Evolutionary conservation across 2,888 invertebrate species (phyloP).

Genomic region (Athripsodes cinereus): DNA sequence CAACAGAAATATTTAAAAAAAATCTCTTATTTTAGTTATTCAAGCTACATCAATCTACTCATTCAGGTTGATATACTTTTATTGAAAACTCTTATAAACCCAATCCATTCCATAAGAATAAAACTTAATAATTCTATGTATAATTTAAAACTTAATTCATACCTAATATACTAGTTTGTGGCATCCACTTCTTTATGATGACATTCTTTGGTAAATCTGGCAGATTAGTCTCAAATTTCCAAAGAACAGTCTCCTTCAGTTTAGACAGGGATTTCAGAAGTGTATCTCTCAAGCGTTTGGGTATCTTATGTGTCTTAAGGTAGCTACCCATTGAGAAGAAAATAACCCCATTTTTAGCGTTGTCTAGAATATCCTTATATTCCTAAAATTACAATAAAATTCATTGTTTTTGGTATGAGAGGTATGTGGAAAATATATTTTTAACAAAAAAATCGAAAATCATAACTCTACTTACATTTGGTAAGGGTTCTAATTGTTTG

Average conservation of each 20-base stretch:
- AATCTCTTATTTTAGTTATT: too few species aligned
- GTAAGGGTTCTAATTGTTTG: conserved; percentile 10
- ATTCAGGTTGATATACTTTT: too few species aligned
- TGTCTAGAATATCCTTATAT: conserved; percentile 39
- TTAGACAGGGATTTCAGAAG: conserved; percentile 38
- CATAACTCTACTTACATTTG: conserved; percentile 13
- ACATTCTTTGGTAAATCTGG: conserved; percentile 39
- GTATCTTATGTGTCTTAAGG: conserved; percentile 37
- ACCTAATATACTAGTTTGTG: conserved; percentile 41
- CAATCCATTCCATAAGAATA: neutral
- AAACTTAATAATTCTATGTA: neutral
- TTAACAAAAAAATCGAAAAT: too few species aligned
- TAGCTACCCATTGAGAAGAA: conserved; percentile 49
- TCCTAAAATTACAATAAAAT: conserved; percentile 33
- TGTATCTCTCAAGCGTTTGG: conserved; percentile 33
- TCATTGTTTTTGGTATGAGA: neutral
- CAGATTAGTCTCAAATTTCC: conserved; percentile 42
- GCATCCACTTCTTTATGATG: conserved; percentile 40
- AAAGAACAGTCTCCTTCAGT: conserved; percentile 44
- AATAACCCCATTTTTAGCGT: conserved; percentile 41
- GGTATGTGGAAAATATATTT: neutral
- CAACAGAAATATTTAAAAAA: too few species aligned
- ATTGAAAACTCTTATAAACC: too few species aligned
- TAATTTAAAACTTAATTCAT: conserved; percentile 13
- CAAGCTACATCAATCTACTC: too few species aligned